Evolutionary conservation across 2,888 invertebrate genomes (phyloP).

Genomic region (Himalopsyche japonica): DNA sequence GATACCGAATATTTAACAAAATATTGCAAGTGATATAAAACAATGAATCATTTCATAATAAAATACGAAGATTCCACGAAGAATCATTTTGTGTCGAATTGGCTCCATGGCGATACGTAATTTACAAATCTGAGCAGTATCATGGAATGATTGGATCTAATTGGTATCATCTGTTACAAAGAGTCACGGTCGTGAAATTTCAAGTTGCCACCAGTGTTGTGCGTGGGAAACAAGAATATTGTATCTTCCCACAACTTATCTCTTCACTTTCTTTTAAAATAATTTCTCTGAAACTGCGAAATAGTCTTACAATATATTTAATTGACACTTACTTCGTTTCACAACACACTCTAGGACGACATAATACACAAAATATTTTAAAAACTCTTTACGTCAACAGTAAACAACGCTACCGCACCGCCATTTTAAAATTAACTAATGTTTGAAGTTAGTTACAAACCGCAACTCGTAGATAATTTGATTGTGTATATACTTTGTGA

Average conservation of each 20-base stretch:
- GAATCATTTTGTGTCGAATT: neutral
- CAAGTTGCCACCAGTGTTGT: slow-evolving; percentile 32
- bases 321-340: neutral
- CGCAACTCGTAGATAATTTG: neutral
- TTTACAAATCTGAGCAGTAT: neutral
- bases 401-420: slow-evolving; percentile 9
- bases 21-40: neutral
- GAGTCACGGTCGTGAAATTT: slow-evolving; percentile 29
- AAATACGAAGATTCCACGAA: neutral
- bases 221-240: slow-evolving; percentile 30
- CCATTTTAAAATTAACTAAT: slow-evolving; percentile 20
- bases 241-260: slow-evolving; percentile 26
- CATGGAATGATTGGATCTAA: slow-evolving; percentile 23
- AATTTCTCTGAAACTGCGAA: neutral
- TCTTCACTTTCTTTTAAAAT: neutral
- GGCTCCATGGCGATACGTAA: neutral
- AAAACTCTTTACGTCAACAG: slow-evolving; percentile 19
- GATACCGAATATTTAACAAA: neutral
- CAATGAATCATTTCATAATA: neutral
- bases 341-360: neutral
- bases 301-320: neutral
- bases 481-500: too few species aligned
- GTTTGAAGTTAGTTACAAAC: slow-evolving; percentile 8
- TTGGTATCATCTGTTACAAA: slow-evolving; percentile 26
- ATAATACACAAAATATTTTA: neutral